Base-by-base conservation (phyloP, 2,113 vertebrate genomes). In the Eudyptes chrysolophus region DNA sequence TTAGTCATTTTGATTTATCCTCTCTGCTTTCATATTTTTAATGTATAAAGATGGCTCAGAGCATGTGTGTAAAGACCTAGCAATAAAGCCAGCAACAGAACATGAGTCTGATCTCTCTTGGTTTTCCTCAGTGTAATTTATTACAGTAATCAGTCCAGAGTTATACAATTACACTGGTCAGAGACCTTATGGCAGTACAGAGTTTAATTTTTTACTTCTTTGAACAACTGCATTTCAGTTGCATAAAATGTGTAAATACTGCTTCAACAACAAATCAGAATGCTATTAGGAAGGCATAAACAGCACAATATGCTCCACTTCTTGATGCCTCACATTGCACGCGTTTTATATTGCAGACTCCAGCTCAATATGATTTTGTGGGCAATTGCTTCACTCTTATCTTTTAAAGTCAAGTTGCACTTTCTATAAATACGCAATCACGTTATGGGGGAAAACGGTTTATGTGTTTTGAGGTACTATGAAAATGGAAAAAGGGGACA, bases 401-500 rank as follows among this genome's bases (percentile, higher is more conserved):
- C 69, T 61, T 65, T 84, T 76, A 57, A 86, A 76, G 77, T 72
- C 68, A 87, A 89, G 46, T 66, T 57, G 48, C 46, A 69, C 77
- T 84, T 90, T 46, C 52, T 75, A 70, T 58, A 87, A 89, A 93
- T 82, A 82, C 21, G 42, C n/a, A 49, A 40, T 49, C 69, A 74
- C 14, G 6, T 68, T 77, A 88, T 25, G 5, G 9, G 25, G 42
- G 34, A 40, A 96, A 93, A 75, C 7, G 27, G 74, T 94, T 96
- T 95, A 29, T 86, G 68, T 44, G 48, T 94, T 95, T 90, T 89
- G 76, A 93, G 91, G 87, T 89, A 89, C 38, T 92, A 85, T 40
- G 82, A 95, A 95, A 96, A 94, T 64, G 72, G 72, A 94, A 95
- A 96, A 80, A 68, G 86, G 65, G 58, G 87, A 82, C 30, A 55